Evolutionary conservation across 2,113 vertebrate genomes (phyloP).

Genomic region (Aleadryas rufinucha): DNA sequence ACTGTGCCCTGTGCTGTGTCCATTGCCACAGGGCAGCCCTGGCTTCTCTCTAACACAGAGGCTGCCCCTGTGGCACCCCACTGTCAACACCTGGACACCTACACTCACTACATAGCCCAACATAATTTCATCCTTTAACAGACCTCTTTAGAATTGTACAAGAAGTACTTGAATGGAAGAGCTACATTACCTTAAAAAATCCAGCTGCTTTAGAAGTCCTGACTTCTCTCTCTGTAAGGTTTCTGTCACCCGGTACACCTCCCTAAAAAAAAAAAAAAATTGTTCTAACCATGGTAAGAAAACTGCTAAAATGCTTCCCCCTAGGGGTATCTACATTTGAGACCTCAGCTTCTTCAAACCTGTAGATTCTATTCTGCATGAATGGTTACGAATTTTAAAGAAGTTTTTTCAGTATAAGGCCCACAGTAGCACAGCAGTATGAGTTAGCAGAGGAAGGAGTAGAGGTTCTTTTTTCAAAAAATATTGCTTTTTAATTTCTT

Average conservation of each 20-base stretch:
- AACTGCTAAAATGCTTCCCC: neutral
- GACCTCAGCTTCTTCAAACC: neutral
- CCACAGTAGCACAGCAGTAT: neutral
- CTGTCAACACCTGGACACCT: neutral
- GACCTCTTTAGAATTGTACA: neutral
- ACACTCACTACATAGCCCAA: neutral
- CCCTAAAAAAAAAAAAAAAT: slow-evolving; percentile 64
- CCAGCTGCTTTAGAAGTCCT: slow-evolving; percentile 89
- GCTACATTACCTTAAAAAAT: slow-evolving; percentile 84
- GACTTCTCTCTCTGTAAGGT: slow-evolving; percentile 88
- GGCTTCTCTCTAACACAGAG: neutral
- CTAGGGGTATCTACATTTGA: neutral
- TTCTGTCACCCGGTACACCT: slow-evolving; percentile 88
- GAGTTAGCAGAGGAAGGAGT: neutral
- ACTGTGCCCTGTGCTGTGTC: neutral
- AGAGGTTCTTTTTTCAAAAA: neutral
- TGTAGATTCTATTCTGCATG: neutral
- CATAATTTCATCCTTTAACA: neutral
- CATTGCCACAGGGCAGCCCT: neutral
- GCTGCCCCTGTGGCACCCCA: rapidly evolving
- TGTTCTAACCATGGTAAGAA: neutral
- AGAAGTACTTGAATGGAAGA: neutral
- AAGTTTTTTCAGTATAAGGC: neutral
- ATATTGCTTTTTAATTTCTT: neutral
- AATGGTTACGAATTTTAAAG: neutral